Evolutionary conservation across 1,140 invertebrate genomes (phyloP).

Genomic region (Plutomurus gul): DNA sequence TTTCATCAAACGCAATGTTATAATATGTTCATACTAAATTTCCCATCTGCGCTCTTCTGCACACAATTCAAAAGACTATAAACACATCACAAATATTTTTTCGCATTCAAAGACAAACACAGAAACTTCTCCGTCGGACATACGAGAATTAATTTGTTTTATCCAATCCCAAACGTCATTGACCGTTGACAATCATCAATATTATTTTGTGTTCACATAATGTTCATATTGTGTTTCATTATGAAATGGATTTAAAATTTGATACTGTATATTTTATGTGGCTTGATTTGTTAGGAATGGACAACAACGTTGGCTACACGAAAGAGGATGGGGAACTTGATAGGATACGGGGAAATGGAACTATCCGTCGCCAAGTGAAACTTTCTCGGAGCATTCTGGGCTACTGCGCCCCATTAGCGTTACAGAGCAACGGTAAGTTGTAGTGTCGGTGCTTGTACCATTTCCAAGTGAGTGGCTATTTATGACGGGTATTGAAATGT

Average conservation of each 20-base stretch:
- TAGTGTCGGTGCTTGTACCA: not conserved
- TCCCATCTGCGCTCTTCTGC: too few species aligned
- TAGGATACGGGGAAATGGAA: slow-evolving; percentile 66
- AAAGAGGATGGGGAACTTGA: slow-evolving; percentile 70
- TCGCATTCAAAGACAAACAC: too few species aligned
- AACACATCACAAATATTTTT: too few species aligned
- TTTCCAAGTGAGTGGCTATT: slow-evolving; percentile 15
- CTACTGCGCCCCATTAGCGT: slow-evolving; percentile 76
- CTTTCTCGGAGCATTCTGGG: slow-evolving; percentile 74
- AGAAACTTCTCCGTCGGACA: too few species aligned
- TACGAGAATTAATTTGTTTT: too few species aligned
- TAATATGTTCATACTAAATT: too few species aligned
- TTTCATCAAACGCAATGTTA: too few species aligned
- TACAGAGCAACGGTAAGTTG: slow-evolving; percentile 80
- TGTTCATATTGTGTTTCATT: too few species aligned
- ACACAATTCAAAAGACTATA: too few species aligned
- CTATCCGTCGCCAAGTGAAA: slow-evolving; percentile 71
- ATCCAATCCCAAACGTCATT: too few species aligned
- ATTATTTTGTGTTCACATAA: not conserved
- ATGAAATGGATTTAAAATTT: too few species aligned
- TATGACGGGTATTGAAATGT: not conserved
- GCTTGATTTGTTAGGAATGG: slow-evolving; percentile 64
- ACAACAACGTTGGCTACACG: slow-evolving; percentile 73
- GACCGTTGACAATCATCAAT: too few species aligned
- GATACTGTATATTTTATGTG: slow-evolving; percentile 9